These are phyloP conservation scores for Agrotis segetum DNA, from an alignment of 2,888 invertebrate genomes.

Conservation along the genomic window DNA sequence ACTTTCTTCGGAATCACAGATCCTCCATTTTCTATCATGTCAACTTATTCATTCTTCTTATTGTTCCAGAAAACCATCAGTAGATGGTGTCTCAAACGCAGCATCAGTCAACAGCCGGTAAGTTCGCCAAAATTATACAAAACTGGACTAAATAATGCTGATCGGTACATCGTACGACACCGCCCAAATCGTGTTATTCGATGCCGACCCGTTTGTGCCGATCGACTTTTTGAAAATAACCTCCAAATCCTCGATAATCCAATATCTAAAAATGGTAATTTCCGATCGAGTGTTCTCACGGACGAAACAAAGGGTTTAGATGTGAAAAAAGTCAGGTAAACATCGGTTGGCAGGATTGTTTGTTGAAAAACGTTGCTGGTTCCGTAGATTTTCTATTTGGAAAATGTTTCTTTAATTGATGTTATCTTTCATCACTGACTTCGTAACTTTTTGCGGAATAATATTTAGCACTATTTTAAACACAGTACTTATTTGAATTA, in stretches of 20 bases:
- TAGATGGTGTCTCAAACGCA: conserved; percentile 96
- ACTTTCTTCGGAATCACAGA: not conserved
- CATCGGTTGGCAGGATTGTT: conserved; percentile 65
- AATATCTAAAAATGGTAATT: conserved; percentile 90
- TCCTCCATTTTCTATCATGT: not conserved
- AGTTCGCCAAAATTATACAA: conserved; percentile 84
- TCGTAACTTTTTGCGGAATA: not conserved
- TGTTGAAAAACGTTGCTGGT: conserved; percentile 30
- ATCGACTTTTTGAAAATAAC: conserved; percentile 77
- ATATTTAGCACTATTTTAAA: not conserved
- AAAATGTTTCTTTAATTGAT: not conserved
- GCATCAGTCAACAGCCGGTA: conserved; percentile 97
- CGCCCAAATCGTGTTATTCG: conserved; percentile 83
- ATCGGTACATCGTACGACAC: conserved; percentile 59
- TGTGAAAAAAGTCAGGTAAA: conserved; percentile 81
- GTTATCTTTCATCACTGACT: no score
- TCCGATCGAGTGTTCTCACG: conserved; percentile 86
- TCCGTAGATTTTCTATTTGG: conserved; percentile 42
- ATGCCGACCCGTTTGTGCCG: conserved; percentile 75
- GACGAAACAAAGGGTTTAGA: conserved; percentile 84
- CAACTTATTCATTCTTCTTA: conserved; percentile 26
- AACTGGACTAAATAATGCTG: conserved; percentile 54
- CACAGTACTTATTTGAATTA: no score
- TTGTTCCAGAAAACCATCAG: conserved; percentile 96
- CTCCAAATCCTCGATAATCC: conserved; percentile 84